Evolutionary conservation across 2,797 vertebrate species (phyloP).

Genomic region (Hippoglossus hippoglossus): DNA sequence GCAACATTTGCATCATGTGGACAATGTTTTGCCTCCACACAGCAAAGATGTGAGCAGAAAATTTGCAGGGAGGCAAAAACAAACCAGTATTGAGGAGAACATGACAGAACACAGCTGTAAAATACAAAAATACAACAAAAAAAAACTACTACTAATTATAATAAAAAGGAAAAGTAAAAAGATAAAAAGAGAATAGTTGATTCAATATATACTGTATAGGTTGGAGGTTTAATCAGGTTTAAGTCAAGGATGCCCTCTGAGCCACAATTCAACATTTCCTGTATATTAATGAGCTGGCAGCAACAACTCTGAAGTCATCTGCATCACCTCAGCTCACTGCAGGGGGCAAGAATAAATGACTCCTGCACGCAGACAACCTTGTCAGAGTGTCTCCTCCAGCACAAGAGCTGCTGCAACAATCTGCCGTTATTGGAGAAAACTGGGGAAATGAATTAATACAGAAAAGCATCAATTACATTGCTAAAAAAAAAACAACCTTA

Average conservation of each 20-base stretch:
- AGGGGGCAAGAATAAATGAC: neutral
- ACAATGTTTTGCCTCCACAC: too few species aligned
- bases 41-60: too few species aligned
- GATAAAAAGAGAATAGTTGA: too few species aligned
- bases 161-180: too few species aligned
- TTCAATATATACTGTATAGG: too few species aligned
- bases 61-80: too few species aligned
- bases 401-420: neutral
- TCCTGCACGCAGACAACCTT: conserved; percentile 7
- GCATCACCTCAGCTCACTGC: conserved; percentile 16
- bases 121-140: too few species aligned
- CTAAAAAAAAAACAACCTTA: too few species aligned
- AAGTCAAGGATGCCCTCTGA: neutral
- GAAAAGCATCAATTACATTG: neutral
- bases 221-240: neutral
- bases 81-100: too few species aligned
- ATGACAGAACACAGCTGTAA: too few species aligned
- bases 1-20: too few species aligned
- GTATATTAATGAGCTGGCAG: conserved; percentile 9
- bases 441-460: neutral
- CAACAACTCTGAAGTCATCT: neutral
- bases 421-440: neutral
- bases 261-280: conserved; percentile 1
- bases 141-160: too few species aligned
- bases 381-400: neutral